phyloP scores from a whole-genome alignment of 2,888 invertebrate species.

The Asteroscopus sphinx region DNA sequence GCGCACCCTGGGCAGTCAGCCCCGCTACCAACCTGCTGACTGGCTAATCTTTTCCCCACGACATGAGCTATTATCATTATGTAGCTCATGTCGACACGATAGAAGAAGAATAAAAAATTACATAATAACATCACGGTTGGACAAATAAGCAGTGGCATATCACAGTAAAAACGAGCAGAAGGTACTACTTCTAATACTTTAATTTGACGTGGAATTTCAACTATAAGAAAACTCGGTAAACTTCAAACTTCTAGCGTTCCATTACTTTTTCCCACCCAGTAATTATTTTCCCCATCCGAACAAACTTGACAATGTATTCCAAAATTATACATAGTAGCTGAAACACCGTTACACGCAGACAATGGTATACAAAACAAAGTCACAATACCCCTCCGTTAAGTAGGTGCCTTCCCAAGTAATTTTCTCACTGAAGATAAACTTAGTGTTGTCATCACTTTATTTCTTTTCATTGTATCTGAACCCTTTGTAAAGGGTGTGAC shows the following conservation, averaged over 20 bases:
- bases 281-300: conserved; percentile 43
- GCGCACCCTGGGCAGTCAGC: too few relatives aligned
- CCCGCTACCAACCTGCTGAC: too few relatives aligned
- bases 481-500: conserved; percentile 71
- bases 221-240: conserved; percentile 13
- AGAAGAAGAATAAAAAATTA: too few relatives aligned
- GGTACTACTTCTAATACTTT: conserved; percentile 7
- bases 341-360: conserved; percentile 50
- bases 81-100: too few relatives aligned
- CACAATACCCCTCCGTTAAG: conserved; percentile 56
- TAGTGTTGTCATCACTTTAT: conserved; percentile 67
- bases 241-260: conserved; percentile 12
- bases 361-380: conserved; percentile 64
- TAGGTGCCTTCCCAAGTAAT: conserved; percentile 64
- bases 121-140: too few relatives aligned
- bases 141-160: too few relatives aligned
- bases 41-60: too few relatives aligned
- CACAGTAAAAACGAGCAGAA: conserved; percentile 1
- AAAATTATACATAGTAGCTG: conserved; percentile 50
- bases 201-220: conserved; percentile 21
- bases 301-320: conserved; percentile 56
- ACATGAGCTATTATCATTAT: too few relatives aligned
- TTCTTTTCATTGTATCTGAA: conserved; percentile 74
- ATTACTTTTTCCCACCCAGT: conserved; percentile 44
- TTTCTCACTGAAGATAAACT: conserved; percentile 70